A percentile compares a stretch with the other conserved stretches of the same genome.
phyloP scores from a whole-genome alignment of 23 tunicate genomes.

The Trididemnum miniatum region DNA sequence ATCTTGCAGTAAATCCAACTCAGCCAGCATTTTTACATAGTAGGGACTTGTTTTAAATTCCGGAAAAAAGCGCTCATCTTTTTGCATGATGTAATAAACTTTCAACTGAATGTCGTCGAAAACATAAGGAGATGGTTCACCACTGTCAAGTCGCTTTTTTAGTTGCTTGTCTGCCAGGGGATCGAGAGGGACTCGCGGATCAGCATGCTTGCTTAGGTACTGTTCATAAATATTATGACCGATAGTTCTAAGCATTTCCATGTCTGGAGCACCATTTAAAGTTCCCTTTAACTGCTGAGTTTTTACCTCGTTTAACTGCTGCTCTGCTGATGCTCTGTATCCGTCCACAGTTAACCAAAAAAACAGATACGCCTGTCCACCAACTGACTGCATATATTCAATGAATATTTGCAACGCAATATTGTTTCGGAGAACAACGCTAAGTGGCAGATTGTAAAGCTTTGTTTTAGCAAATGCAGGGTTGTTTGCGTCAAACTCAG shows the following conservation, averaged over 20 bases:
- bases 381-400: slow-evolving; percentile 91
- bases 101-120: slow-evolving; percentile 90
- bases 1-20: slow-evolving; percentile 72
- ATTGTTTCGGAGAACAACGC: slow-evolving; percentile 73
- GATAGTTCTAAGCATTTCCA: slow-evolving; percentile 81
- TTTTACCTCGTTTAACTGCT: slow-evolving; percentile 82
- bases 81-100: slow-evolving; percentile 71
- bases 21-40: slow-evolving; percentile 82
- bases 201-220: slow-evolving; percentile 82
- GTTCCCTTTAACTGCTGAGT: slow-evolving; percentile 69
- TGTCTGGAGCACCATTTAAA: slow-evolving; percentile 61
- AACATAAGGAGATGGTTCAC: slow-evolving; percentile 86
- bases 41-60: slow-evolving; percentile 65
- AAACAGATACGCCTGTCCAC: slow-evolving; percentile 87
- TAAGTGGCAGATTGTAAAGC: slow-evolving; percentile 80
- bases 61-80: slow-evolving; percentile 77
- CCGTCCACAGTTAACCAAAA: slow-evolving; percentile 98
- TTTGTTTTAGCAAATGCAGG: slow-evolving; percentile 23
- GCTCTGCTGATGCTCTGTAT: slow-evolving; percentile 88
- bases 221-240: slow-evolving; percentile 90
- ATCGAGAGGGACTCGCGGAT: slow-evolving; percentile 72
- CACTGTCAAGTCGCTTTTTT: slow-evolving; percentile 53
- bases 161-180: slow-evolving; percentile 49
- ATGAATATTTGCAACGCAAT: slow-evolving; percentile 89
- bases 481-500: slow-evolving; percentile 1